Conservation (phyloP, 2,113 vertebrate genomes). For the Apaloderma vittatum region DNA sequence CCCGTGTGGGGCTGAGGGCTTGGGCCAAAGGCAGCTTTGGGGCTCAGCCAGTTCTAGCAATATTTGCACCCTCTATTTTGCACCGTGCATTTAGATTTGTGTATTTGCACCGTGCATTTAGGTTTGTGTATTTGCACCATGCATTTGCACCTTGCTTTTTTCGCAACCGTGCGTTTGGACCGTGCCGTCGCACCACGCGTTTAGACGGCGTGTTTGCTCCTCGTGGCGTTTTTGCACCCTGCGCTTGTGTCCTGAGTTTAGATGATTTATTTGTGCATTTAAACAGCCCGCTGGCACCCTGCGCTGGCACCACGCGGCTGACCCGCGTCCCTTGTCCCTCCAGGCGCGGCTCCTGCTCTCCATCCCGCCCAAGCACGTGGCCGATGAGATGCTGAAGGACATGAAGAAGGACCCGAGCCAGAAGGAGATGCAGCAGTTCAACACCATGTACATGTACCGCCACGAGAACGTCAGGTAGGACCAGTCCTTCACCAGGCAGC, state of each 20-base stretch:
- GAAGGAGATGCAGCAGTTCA: constrained; percentile 95
- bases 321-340: accelerated
- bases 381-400: constrained; percentile 96
- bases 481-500: background rate
- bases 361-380: constrained; percentile 96
- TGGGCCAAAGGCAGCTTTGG: background rate
- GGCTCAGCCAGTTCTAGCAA: no score
- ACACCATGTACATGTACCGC: constrained; percentile 99
- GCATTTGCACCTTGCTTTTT: background rate
- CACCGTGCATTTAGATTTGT: background rate
- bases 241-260: no score
- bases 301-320: accelerated
- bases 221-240: no score
- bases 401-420: constrained; percentile 93
- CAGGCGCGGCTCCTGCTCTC: constrained; percentile 95
- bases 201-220: no score
- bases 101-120: background rate
- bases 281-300: no score
- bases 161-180: background rate
- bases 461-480: constrained; percentile 94
- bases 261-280: no score
- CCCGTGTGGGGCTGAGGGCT: accelerated
- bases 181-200: background rate
- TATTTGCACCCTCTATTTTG: background rate
- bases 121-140: background rate